Evolutionary conservation across 37 sponge, comb jelly and placozoan genomes (phyloP).

Genomic region (Eunapius fragilis): DNA sequence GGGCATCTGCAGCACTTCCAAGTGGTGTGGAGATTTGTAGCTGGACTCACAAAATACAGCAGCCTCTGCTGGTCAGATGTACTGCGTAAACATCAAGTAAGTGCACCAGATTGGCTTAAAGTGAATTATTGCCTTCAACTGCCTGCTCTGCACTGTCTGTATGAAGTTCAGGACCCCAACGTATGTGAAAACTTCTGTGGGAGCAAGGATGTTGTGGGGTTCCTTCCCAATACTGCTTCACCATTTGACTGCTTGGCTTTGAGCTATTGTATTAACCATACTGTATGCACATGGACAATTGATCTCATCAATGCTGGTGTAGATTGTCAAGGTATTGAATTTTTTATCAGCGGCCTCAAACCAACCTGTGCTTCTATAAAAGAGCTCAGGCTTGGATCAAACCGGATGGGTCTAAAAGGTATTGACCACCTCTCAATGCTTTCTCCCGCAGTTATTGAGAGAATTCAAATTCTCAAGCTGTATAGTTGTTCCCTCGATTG

Average conservation of each 20-base stretch:
- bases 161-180: neutral
- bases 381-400: neutral
- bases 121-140: neutral
- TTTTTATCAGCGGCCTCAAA: neutral
- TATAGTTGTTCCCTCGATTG: neutral
- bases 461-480: neutral
- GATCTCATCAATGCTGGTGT: neutral
- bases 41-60: constrained; percentile 6
- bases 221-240: neutral
- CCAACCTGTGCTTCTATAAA: neutral
- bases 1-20: neutral
- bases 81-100: neutral
- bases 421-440: neutral
- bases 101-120: neutral
- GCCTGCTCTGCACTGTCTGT: neutral
- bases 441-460: neutral
- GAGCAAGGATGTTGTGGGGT: neutral
- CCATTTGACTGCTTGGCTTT: neutral
- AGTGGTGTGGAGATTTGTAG: constrained; percentile 14
- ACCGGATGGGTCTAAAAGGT: neutral
- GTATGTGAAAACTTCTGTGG: neutral
- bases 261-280: neutral
- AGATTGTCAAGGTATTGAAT: neutral
- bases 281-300: neutral
- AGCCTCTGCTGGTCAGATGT: neutral